Conservation (phyloP, 2,888 invertebrate species). For the Aquatica leii region DNA sequence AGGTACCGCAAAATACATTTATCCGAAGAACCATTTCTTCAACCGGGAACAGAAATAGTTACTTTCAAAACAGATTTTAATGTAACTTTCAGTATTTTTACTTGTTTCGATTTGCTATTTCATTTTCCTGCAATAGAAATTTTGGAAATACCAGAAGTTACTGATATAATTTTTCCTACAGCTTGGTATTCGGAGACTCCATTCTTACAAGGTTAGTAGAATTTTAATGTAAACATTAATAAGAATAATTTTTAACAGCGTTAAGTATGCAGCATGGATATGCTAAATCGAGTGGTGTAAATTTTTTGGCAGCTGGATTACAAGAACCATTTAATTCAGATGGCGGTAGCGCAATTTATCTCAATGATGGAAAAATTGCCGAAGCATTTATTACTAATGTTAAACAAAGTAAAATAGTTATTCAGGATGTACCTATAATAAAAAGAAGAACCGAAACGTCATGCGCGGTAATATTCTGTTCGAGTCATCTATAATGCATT, state of each 20-base stretch:
- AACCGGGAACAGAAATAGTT: constrained; percentile 63
- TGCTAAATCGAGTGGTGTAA: constrained; percentile 45
- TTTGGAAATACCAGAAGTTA: constrained; percentile 23
- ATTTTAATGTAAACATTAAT: background rate
- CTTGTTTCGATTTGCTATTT: constrained; percentile 86
- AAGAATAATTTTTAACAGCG: constrained; percentile 38
- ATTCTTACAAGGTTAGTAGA: constrained; percentile 69
- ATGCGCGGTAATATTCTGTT: constrained; percentile 23
- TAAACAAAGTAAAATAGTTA: constrained; percentile 32
- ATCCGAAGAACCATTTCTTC: constrained; percentile 60
- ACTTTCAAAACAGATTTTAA: constrained; percentile 79
- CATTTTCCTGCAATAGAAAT: constrained; percentile 70
- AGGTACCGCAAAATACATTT: constrained; percentile 57
- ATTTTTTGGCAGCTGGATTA: constrained; percentile 45
- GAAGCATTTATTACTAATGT: constrained; percentile 38
- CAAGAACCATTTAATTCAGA: constrained; percentile 36
- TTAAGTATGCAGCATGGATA: constrained; percentile 47
- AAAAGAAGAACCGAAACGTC: constrained; percentile 10
- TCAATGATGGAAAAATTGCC: constrained; percentile 41
- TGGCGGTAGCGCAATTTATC: constrained; percentile 48
- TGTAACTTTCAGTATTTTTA: constrained; percentile 81
- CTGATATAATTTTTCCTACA: constrained; percentile 72
- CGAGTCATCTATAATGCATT: constrained; percentile 15
- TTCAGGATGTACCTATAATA: constrained; percentile 41
- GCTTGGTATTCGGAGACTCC: constrained; percentile 88